A percentile compares a stretch with the other conserved stretches of the same genome.
phyloP scores from a whole-genome alignment of 53 echinoderm and acorn worm species.

The Hippasteria phrygiana region DNA sequence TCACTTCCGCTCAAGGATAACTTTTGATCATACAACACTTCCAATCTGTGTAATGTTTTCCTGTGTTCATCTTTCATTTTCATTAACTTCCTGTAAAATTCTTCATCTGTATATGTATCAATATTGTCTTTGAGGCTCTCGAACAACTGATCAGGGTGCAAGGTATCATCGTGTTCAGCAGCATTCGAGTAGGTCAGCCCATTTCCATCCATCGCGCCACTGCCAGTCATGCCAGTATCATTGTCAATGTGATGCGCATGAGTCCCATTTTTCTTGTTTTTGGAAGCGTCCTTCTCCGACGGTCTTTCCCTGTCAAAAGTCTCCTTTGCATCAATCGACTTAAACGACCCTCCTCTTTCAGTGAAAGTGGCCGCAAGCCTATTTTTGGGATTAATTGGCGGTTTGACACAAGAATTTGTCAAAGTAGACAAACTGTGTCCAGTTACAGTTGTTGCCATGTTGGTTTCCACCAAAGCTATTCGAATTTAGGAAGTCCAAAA shows the following conservation, averaged over 20 bases:
- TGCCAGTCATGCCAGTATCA: too few species aligned
- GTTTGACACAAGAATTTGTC: slow-evolving; percentile 90
- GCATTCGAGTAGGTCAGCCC: background rate
- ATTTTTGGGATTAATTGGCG: slow-evolving; percentile 81
- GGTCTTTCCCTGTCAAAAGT: background rate
- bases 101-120: slow-evolving; percentile 77
- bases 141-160: slow-evolving; percentile 72
- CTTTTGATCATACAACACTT: slow-evolving; percentile 82
- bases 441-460: slow-evolving; percentile 78
- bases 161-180: background rate
- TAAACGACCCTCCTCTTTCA: slow-evolving; percentile 66
- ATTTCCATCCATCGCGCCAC: background rate
- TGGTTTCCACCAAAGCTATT: slow-evolving; percentile 68
- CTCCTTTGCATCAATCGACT: slow-evolving; percentile 5
- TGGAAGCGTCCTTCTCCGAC: slow-evolving; percentile 6
- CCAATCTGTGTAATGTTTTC: slow-evolving; percentile 74
- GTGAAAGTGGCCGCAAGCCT: slow-evolving; percentile 82
- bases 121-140: slow-evolving; percentile 75
- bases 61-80: slow-evolving; percentile 82
- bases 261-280: background rate
- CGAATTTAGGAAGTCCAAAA: slow-evolving; percentile 8
- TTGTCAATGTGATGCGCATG: background rate
- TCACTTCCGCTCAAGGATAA: slow-evolving; percentile 58
- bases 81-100: slow-evolving; percentile 83
- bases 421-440: slow-evolving; percentile 86